Conservation (phyloP, 2,797 vertebrate genomes). For the Cichlasoma orientale region DNA sequence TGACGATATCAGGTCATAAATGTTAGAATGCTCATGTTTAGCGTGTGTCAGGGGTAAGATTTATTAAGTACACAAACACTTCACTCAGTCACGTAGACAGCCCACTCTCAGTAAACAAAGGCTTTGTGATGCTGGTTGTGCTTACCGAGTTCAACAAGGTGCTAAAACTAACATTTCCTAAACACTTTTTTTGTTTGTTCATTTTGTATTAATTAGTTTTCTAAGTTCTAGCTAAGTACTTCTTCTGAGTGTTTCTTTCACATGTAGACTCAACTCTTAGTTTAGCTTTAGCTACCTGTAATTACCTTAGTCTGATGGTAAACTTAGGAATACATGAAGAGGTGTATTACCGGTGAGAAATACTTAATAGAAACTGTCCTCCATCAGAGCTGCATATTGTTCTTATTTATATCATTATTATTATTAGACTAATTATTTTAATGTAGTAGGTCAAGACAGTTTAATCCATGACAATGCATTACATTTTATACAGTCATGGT, state of each 20-base stretch:
- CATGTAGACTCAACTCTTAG: neutral
- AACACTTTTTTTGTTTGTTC: neutral
- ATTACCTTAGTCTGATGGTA: too few species aligned
- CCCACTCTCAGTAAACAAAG: too few species aligned
- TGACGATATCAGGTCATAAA: neutral
- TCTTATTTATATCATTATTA: neutral
- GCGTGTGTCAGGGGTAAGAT: neutral
- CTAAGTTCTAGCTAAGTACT: neutral
- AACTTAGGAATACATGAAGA: neutral
- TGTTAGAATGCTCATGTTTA: neutral
- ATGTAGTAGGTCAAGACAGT: neutral
- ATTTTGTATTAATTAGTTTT: neutral
- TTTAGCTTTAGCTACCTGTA: neutral
- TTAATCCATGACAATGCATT: neutral
- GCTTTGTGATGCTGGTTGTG: neutral
- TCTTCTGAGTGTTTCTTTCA: neutral
- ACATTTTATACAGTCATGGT: neutral
- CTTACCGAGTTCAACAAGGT: neutral
- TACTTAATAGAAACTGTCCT: neutral
- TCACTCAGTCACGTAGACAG: neutral
- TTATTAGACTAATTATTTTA: neutral
- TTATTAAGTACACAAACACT: neutral
- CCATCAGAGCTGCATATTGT: neutral
- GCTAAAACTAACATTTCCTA: neutral
- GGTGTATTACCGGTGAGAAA: neutral